Base-by-base conservation (phyloP, 1,140 invertebrate species). In the Trichonephila clavata region DNA sequence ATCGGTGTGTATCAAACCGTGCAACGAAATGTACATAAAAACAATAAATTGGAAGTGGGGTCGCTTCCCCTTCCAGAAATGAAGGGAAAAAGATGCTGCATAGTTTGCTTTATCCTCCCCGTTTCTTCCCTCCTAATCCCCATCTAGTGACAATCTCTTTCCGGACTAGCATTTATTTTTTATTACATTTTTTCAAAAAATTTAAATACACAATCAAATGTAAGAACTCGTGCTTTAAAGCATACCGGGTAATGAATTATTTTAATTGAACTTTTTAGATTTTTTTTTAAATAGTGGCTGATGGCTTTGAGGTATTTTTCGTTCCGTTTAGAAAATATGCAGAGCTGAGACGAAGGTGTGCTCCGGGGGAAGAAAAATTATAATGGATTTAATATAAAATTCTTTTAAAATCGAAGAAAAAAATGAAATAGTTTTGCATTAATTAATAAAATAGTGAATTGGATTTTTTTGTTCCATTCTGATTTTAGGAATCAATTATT, bases 21-120 rank as follows among this genome's bases (percentile, higher is more conserved):
- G 68, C 32, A 57, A 60, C 65, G 20, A 77, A 71, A 50, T 50
- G 68, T 59, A 90, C 50, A 90, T 77, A 90, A 90, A 90, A 90
- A 90, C 88, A 90, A 90, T 88, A 43, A 18, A 65, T 68, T 27
- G 60, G 63, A 24, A 39, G 63, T 24, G 81, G 84, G 50, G 84
- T 61, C 84, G 84, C 21, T 59, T n/a, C 71, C 71, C 71, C 71
- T 27, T 77, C 16, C 14, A 13, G 5, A 32, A 77, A 77, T 32
- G 27, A 27, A 77, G 24, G 32, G 71, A 77, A 77, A 77, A 77
- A 77, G 71, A 77, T 77, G 24, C 27, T 50, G 50, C 50, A 21
- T 18, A 77, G 27, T 39, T 77, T 39, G 71, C 18, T 77, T 50
- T 50, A 50, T 32, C 71, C 71, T 32, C 32, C 32, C 27, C 7